These are phyloP conservation scores for Hirtodrosophila histrioides DNA, from an alignment of 2,888 invertebrate genomes.

Conservation along the genomic window DNA sequence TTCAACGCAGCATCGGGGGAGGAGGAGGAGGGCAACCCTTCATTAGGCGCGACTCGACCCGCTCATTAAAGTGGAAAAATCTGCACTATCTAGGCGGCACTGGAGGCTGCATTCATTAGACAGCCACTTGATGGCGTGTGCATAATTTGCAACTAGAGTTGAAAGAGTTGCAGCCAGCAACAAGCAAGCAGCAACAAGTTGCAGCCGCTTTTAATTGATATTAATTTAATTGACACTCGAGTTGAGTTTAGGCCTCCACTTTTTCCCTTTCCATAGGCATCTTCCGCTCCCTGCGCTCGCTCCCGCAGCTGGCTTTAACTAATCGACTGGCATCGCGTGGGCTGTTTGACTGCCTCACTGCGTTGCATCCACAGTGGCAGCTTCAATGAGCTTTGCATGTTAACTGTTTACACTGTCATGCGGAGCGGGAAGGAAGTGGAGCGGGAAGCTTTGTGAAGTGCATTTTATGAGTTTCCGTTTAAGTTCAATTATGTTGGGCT, in stretches of 20 bases:
- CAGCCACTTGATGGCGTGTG: constrained; percentile 71
- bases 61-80: constrained; percentile 60
- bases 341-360: constrained; percentile 32
- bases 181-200: constrained; percentile 66
- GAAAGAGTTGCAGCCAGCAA: constrained; percentile 21
- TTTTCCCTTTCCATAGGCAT: constrained; percentile 10
- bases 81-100: constrained; percentile 49
- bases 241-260: constrained; percentile 56
- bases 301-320: constrained; percentile 43
- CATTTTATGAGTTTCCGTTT: constrained; percentile 75
- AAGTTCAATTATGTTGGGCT: constrained; percentile 64
- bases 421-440: constrained; percentile 8
- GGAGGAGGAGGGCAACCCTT: constrained; percentile 55
- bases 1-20: constrained; percentile 31
- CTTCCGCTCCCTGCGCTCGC: not conserved
- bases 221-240: constrained; percentile 78
- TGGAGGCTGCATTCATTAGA: constrained; percentile 54
- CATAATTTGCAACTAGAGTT: constrained; percentile 67
- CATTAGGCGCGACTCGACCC: constrained; percentile 58
- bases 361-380: constrained; percentile 40
- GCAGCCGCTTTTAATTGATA: constrained; percentile 76
- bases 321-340: constrained; percentile 65
- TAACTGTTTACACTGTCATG: constrained; percentile 42
- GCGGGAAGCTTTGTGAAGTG: constrained; percentile 35
- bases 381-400: constrained; percentile 58